Percentiles rank a stretch among this genome's conserved stretches.
Evolutionary conservation across 2,797 vertebrate species (phyloP).

Genomic region (Orestias chungarensis): DNA sequence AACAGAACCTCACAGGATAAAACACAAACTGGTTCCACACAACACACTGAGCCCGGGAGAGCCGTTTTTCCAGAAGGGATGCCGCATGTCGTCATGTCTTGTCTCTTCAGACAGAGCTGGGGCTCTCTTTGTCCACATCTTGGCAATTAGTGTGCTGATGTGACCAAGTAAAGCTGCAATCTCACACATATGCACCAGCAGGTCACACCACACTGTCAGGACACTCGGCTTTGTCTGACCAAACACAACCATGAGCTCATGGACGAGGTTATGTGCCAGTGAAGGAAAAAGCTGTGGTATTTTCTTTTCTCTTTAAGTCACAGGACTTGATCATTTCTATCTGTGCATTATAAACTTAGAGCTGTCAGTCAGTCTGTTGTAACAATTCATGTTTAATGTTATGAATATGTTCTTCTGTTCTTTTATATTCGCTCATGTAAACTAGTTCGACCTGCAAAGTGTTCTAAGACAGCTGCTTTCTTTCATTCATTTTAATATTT

Average conservation of each 20-base stretch:
- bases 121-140: constrained; percentile 57
- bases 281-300: background rate
- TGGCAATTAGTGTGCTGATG: constrained; percentile 79
- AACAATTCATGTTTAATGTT: background rate
- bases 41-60: constrained; percentile 3
- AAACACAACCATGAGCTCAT: constrained; percentile 57
- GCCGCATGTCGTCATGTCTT: constrained; percentile 68
- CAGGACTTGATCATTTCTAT: background rate
- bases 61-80: constrained; percentile 50
- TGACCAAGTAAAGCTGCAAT: constrained; percentile 69
- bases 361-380: background rate
- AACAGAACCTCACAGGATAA: constrained; percentile 1
- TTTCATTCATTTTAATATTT: background rate
- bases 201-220: constrained; percentile 77
- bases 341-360: too few relatives aligned
- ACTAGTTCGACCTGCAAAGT: background rate
- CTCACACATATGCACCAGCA: constrained; percentile 75
- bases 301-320: background rate
- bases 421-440: background rate
- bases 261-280: constrained; percentile 8
- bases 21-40: constrained; percentile 9
- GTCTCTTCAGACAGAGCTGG: constrained; percentile 55
- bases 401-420: background rate
- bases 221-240: constrained; percentile 64
- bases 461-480: background rate